Base-by-base conservation (phyloP, 2,797 vertebrate species). In the Neopelma chrysocephalum region DNA sequence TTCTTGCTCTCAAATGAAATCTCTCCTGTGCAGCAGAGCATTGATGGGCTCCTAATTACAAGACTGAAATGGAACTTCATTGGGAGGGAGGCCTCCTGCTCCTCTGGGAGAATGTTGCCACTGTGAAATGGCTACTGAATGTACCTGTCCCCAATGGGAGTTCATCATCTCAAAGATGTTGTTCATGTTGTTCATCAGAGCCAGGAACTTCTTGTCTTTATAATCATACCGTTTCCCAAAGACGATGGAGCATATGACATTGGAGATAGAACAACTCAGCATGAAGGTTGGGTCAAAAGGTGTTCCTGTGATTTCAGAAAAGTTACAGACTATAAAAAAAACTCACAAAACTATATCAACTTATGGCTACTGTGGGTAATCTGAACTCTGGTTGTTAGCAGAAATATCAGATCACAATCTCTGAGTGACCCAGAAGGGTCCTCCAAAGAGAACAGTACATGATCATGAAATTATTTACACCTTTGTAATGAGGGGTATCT, bases 161-260 rank as follows among this genome's bases (percentile, higher is more conserved):
- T 26, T 96, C 2, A 0, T 6, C 62, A 40, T 57, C 34, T 48
- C 2, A 69, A 84, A 54, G 47, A 89, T 79, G n/a, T 76, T 92
- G 70, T 94, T 94, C 89, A 93, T 80, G 45, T 76, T 92, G 23
- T 4, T 53, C 75, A 95, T 87, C 73, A 99, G 15, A 32, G 93
- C 91, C 73, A 97, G 97, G 75, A 98, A 99, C 18, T 85, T 96
- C 42, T 98, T 93, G 38, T 99, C 98, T 0, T 97, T 96, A 43
- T 99, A 99, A 43, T 98, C 97, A 32, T 98, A 99, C 58, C 98
- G 98, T 94, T 97, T 98, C 22, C 98, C 98, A 15, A 99, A 99
- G 85, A 98, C 9, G 5, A 99, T 86, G 2, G 98, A 98, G 54
- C 97, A 98, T 89, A 99, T 98, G 32, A 99, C 65, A 77, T 99